A percentile compares a stretch with the other conserved stretches of the same genome.
These are phyloP conservation scores for Drymodes brunneopygia DNA, from an alignment of 2,113 vertebrate genomes.

Conservation along the genomic window DNA sequence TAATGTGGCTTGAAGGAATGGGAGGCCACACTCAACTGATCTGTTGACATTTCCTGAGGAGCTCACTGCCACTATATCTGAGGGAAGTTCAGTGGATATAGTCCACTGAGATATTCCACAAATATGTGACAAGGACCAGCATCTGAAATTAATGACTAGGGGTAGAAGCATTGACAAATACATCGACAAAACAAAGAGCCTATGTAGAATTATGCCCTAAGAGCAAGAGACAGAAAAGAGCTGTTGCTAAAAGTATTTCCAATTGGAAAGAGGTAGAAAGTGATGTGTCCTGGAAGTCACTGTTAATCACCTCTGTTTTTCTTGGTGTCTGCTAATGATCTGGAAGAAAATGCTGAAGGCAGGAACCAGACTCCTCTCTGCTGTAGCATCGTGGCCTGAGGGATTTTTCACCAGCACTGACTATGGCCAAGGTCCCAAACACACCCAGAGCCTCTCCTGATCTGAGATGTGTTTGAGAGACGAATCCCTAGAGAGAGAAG, in stretches of 20 bases:
- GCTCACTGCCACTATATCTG: background rate
- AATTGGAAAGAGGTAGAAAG: background rate
- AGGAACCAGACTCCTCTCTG: background rate
- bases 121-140: background rate
- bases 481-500: background rate
- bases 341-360: background rate
- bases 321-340: background rate
- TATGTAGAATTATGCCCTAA: background rate
- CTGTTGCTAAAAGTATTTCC: background rate
- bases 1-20: background rate
- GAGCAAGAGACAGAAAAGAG: background rate
- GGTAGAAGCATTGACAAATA: background rate
- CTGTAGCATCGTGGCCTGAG: background rate
- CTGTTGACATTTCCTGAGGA: background rate
- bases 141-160: background rate
- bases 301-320: background rate
- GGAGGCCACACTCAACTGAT: constrained; percentile 15
- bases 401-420: background rate
- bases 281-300: background rate
- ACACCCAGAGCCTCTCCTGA: background rate
- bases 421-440: background rate
- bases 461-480: background rate
- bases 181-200: background rate
- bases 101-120: background rate
- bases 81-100: background rate